Evolutionary conservation across 2,797 vertebrate genomes (phyloP), one percentile per base, ranked within the genome.

Genomic region (Centropyge bicolor): DNA sequence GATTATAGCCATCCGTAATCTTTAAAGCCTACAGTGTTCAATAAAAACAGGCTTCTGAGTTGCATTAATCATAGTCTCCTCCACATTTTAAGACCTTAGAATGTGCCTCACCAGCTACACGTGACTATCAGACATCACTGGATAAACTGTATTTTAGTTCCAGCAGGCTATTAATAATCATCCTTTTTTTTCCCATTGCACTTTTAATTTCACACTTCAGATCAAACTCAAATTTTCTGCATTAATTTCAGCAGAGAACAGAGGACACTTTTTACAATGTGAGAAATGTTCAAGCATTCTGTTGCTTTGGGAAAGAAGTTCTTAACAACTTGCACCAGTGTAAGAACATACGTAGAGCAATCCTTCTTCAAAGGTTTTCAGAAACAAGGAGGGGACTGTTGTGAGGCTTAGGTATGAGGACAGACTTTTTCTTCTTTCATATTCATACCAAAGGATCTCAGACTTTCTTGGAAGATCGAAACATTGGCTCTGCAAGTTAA

Each of bases 301-400:
- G 17, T 64, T 19, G 48, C 65, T 77, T 62, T 10, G n/a, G 40
- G 52, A 81, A 86, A 78, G n/a, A n/a, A 70, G 46, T 40, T 68
- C 4, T 64, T 72, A 84, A 70, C 56, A 68, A 70, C 70, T 27
- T 3, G 19, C 57, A 59, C n/a, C 41, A 48, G 14, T 61, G n/a
- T 19, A 16, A 43, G 56, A 48, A 60, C 27, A 24, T 16, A 69
- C 27, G 76, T 70, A 76, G 38, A 79, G 55, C 67, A 49, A 62
- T 70, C 65, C 13, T 82, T 83, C 68, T 88, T 82, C 40, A 24
- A 4, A 40, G 36, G 11, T 35, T 19, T 46, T 31, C 51, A 36
- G 59, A 77, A 81, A 92, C 83, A 87, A 85, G 67, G 46, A 59
- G 22, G 48, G 36, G 20, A 43, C 85, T 87, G 74, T 88, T 56